phyloP scores from a whole-genome alignment of 2,888 invertebrate genomes.

The Ommatoiulus sabulosus region DNA sequence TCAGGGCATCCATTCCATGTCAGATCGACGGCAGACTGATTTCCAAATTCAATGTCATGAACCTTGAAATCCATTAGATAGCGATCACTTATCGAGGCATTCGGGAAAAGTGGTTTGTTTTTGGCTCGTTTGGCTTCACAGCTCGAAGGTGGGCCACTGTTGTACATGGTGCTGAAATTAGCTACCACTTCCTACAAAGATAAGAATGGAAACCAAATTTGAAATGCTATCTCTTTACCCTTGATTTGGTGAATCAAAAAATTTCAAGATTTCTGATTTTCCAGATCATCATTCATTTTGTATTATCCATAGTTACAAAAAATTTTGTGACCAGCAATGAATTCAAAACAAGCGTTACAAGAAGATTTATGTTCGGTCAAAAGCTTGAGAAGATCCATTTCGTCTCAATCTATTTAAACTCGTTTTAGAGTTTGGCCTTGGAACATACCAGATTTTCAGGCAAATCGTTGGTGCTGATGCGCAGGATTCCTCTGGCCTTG shows the following conservation, averaged over 20 bases:
- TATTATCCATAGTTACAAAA: no score
- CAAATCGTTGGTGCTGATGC: slow-evolving; percentile 61
- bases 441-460: slow-evolving; percentile 57
- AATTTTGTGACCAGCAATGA: no score
- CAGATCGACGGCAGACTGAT: slow-evolving; percentile 59
- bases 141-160: slow-evolving; percentile 57
- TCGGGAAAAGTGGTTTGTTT: slow-evolving; percentile 61
- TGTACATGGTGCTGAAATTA: slow-evolving; percentile 59
- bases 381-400: no score
- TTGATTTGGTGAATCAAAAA: not conserved
- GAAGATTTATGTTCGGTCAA: no score
- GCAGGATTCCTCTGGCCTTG: slow-evolving; percentile 59
- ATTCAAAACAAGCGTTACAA: no score
- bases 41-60: slow-evolving; percentile 58
- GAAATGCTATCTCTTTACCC: not conserved
- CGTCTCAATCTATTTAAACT: no score
- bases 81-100: slow-evolving; percentile 58
- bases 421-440: not conserved
- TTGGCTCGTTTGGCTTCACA: slow-evolving; percentile 60
- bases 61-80: slow-evolving; percentile 62
- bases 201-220: slow-evolving; percentile 48
- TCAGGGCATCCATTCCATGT: slow-evolving; percentile 61
- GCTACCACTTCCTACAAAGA: slow-evolving; percentile 60
- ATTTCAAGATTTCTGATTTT: not conserved
- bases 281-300: not conserved